These are phyloP conservation scores for Ctenicera cuprea DNA, from an alignment of 2,888 invertebrate species.

Conservation along the genomic window DNA sequence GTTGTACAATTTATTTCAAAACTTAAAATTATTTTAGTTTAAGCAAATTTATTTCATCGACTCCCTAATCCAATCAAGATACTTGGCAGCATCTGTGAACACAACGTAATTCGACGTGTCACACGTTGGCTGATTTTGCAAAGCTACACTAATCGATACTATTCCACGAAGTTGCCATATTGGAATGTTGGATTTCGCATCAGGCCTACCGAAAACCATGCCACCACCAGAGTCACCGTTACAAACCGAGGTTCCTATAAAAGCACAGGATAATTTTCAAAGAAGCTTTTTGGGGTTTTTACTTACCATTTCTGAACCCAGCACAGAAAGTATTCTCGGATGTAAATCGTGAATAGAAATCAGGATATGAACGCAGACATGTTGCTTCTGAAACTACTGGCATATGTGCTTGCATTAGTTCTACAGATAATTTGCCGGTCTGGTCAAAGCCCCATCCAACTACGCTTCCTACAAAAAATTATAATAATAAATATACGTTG, in stretches of 20 bases:
- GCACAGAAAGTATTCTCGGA: conserved; percentile 76
- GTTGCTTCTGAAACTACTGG: conserved; percentile 77
- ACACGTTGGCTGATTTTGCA: conserved; percentile 76
- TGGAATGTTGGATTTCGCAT: conserved; percentile 56
- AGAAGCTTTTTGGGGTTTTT: not conserved
- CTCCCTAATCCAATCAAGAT: conserved; percentile 74
- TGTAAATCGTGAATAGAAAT: conserved; percentile 78
- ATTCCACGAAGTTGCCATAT: conserved; percentile 72
- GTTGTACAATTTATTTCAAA: too few species aligned
- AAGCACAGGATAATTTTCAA: not conserved
- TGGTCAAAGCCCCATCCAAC: conserved; percentile 76
- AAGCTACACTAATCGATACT: conserved; percentile 77
- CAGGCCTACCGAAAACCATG: conserved; percentile 67
- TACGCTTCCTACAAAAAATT: conserved; percentile 64
- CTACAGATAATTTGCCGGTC: conserved; percentile 76
- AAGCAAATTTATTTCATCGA: too few species aligned
- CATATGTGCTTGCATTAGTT: conserved; percentile 77
- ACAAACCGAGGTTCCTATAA: conserved; percentile 76
- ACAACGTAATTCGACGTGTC: conserved; percentile 78
- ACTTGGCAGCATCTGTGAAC: conserved; percentile 78
- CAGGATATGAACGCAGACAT: conserved; percentile 77
- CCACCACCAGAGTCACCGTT: conserved; percentile 72
- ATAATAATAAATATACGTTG: too few species aligned
- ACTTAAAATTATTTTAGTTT: too few species aligned
- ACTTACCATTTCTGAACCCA: conserved; percentile 71